phyloP scores from a whole-genome alignment of 2,797 vertebrate species.

The Pipistrellus nathusii region DNA sequence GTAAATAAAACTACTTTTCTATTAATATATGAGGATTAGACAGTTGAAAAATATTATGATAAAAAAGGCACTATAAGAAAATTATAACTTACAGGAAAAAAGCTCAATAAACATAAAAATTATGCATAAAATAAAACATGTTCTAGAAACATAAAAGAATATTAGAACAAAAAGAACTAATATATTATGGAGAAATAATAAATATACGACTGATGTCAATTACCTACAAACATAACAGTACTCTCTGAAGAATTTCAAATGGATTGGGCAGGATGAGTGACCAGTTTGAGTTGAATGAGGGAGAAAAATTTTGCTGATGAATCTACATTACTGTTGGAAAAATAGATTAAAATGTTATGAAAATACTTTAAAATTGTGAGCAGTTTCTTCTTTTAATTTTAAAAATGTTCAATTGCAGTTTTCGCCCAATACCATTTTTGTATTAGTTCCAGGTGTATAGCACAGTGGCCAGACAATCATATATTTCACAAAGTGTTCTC shows the following conservation, averaged over 20 bases:
- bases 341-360: not conserved
- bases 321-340: not conserved
- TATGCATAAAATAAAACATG: not conserved
- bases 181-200: not conserved
- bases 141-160: not conserved
- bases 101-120: not conserved
- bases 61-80: not conserved
- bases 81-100: not conserved
- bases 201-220: not conserved
- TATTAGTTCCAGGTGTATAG: not conserved
- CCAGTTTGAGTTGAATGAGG: not conserved
- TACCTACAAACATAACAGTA: not conserved
- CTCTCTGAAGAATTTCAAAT: not conserved
- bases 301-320: not conserved
- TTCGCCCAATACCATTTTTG: not conserved
- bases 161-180: not conserved
- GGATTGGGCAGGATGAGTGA: fast-evolving
- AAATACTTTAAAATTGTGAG: not conserved
- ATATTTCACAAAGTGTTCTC: not conserved
- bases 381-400: not conserved
- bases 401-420: not conserved
- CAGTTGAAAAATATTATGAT: not conserved
- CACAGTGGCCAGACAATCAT: not conserved
- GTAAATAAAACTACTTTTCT: not conserved
- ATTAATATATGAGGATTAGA: not conserved